Percentiles rank a stretch among this genome's conserved stretches.
Conservation (phyloP, 2,113 vertebrate genomes). For the Rhadina sibilatrix region DNA sequence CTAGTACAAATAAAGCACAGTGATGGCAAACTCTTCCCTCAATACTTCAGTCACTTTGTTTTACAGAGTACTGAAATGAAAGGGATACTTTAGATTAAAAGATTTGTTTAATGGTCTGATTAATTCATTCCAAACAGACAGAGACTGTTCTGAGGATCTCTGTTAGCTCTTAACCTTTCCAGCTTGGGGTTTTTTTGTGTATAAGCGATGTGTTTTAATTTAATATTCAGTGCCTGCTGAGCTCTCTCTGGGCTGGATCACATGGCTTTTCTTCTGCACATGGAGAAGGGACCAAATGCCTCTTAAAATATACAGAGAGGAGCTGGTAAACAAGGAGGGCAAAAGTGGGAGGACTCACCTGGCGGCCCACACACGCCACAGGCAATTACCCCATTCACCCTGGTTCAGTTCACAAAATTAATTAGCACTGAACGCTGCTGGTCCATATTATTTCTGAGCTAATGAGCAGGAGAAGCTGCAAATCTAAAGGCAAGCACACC, state of each 20-base stretch:
- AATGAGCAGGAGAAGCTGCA: constrained; percentile 16
- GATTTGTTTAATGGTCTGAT: constrained; percentile 78
- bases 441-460: constrained; percentile 48
- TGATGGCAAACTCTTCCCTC: constrained; percentile 30
- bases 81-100: constrained; percentile 77
- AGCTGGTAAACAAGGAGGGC: constrained; percentile 31
- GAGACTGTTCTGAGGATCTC: constrained; percentile 60
- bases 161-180: constrained; percentile 73
- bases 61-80: constrained; percentile 70
- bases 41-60: constrained; percentile 65
- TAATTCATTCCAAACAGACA: constrained; percentile 77
- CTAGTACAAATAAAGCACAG: constrained; percentile 7
- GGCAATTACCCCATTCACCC: constrained; percentile 60
- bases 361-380: background rate
- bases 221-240: constrained; percentile 59
- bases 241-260: constrained; percentile 39
- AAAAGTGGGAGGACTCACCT: background rate
- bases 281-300: constrained; percentile 19
- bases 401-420: constrained; percentile 66
- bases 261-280: background rate
- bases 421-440: constrained; percentile 49
- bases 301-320: constrained; percentile 56
- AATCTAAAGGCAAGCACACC: background rate
- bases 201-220: constrained; percentile 60
- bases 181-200: constrained; percentile 13